Base-by-base conservation (phyloP, 2,797 vertebrate genomes). In the Sebastes minor region DNA sequence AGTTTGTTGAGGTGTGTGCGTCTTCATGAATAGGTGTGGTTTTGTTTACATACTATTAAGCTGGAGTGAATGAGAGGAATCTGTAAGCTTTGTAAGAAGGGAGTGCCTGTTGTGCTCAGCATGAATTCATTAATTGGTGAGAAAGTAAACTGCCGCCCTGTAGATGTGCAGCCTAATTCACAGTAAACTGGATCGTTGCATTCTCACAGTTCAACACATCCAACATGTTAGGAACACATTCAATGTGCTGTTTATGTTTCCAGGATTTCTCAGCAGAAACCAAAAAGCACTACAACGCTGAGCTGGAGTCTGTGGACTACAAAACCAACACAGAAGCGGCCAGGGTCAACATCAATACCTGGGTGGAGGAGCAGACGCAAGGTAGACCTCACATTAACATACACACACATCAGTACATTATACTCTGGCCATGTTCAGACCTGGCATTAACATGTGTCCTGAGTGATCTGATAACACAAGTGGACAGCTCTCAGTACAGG, bases 361-460 rank as follows among this genome's bases (percentile, higher is more conserved):
- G 97, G 97, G 96, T 97, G 71, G 95, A 96, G 92, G 89, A 89
- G 28, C 90, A 96, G 70, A 98, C 96, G 1, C 87, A 96, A 78
- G 95, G 97, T 98, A 79, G 88, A 32, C 53, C 6, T 71, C 28
- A 64, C 12, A 71, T 16, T 10, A 3, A 30, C 16, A 49, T 13
- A 8, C 8, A 30, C 23, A 42, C 25, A 7, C 28, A 33, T 35
- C n/a, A 42, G 32, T 22, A 22, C 22, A 22, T 12, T 22, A 33
- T 13, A 52, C 0, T 42, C 0, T 42, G 38, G 38, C 38, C 38
- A 6, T 42, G 38, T 42, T 42, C 38, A 42, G 14, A 42, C 38
- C 38, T 42, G 14, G 38, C 38, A 42, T 42, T 42, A 42, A 42
- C 14, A 42, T 42, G 6, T 42, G 14, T 42, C 38, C 38, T 42